Evolutionary conservation across 2,888 invertebrate genomes (phyloP), one percentile per base, ranked within the genome.

Genomic region (Leucozona laternaria): DNA sequence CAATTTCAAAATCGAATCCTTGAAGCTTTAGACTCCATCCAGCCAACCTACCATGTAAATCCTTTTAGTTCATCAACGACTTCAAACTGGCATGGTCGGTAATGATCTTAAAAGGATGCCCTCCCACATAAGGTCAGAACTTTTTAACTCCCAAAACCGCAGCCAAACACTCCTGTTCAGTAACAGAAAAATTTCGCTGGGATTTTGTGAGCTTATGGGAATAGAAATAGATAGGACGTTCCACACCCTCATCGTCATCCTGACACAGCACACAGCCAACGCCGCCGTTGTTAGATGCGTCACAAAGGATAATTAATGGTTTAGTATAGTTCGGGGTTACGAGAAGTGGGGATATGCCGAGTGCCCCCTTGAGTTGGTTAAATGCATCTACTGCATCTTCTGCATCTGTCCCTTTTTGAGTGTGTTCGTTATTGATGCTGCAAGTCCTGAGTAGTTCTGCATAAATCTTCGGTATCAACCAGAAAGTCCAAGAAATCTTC

Each of bases 251-350:
- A 13, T 71, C 70, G 5, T 70, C 70, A 2, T 25, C 11, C 28
- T 70, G 70, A 11, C 31, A 57, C 34, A 57, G 8, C 2, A 57
- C 57, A 34, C 31, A 57, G 4, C 57, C 57, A 11, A 57, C 31
- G 2, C 57, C n/a, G n/a, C n/a, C 17, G 15, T 15, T 53, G 6
- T 15, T 53, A 0, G 53, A 53, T 5, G 66, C 64, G 6, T 48
- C 64, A 17, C 64, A 66, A 50, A 50, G 50, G n/a, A 55, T 55
- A 2, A 17, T 20, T 5, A 70, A 70, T 1, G 55, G 70, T 13
- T 8, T 50, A 10, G 1, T n/a, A 17, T 60, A 70, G 28, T 70
- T n/a, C 17, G 31, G 17, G 0, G 31, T 4, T n/a, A 45, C 31
- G 8, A 55, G 28, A 8, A 55, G n/a, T 31, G 55, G 55, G 10